These are phyloP conservation scores for Chironomus tepperi DNA, from an alignment of 1,140 invertebrate genomes.

Conservation along the genomic window DNA sequence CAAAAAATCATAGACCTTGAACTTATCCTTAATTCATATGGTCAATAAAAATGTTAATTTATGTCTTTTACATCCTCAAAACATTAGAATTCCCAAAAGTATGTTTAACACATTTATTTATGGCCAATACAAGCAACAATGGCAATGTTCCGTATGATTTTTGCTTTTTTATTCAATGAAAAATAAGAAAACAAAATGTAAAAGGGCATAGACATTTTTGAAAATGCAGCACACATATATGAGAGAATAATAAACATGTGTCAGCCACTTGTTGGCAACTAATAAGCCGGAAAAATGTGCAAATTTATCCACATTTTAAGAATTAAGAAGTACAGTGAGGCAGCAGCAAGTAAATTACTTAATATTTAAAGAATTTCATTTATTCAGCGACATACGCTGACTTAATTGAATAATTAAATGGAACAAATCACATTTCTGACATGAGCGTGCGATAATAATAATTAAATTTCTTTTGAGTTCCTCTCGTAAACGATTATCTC, in stretches of 20 bases:
- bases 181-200: not conserved
- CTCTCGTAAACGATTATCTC: not conserved
- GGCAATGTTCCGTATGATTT: too few relatives aligned
- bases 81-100: too few relatives aligned
- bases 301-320: not conserved
- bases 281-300: too few relatives aligned
- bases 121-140: too few relatives aligned
- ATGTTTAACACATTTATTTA: too few relatives aligned
- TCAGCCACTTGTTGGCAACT: not conserved
- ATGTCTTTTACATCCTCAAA: too few relatives aligned
- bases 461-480: not conserved
- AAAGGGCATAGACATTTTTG: not conserved
- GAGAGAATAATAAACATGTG: not conserved
- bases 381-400: not conserved
- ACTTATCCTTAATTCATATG: too few relatives aligned
- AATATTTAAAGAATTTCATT: not conserved
- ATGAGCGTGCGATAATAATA: not conserved
- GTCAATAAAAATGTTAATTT: too few relatives aligned
- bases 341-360: not conserved
- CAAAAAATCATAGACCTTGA: too few relatives aligned
- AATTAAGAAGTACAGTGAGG: not conserved
- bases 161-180: too few relatives aligned
- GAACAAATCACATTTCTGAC: not conserved
- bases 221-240: not conserved
- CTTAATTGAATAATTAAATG: constrained; percentile 4